Evolutionary conservation across 2,888 invertebrate species (phyloP).

Genomic region (Hyppa rectilinea): DNA sequence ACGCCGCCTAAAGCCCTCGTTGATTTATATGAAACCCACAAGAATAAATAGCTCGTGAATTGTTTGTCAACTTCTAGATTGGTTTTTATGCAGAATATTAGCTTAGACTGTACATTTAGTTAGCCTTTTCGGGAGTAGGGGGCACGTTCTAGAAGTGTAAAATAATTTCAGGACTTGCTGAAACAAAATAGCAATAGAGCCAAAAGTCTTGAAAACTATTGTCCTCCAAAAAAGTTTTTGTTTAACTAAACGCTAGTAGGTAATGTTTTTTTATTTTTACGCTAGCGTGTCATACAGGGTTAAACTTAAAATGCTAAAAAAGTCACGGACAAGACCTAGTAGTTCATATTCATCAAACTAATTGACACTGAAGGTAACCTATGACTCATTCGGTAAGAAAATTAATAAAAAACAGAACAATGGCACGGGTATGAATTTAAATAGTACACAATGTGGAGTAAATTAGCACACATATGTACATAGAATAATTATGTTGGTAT

Average conservation of each 20-base stretch:
- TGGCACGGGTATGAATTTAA: slow-evolving; percentile 44
- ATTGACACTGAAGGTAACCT: slow-evolving; percentile 33
- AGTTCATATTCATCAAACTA: not conserved
- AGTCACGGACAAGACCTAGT: not conserved
- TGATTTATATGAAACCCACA: not conserved
- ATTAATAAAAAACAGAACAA: slow-evolving; percentile 48
- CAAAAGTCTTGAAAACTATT: no score
- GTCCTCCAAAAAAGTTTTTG: not conserved
- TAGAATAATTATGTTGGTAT: slow-evolving; percentile 4
- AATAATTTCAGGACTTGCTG: not conserved
- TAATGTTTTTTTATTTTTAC: no score
- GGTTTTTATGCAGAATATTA: not conserved
- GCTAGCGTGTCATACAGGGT: not conserved
- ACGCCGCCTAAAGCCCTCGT: not conserved
- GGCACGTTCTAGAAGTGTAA: not conserved
- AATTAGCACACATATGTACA: slow-evolving; percentile 41
- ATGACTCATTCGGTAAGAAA: slow-evolving; percentile 31
- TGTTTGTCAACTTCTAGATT: not conserved
- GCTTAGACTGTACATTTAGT: not conserved
- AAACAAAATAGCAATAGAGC: not conserved
- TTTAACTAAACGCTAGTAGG: no score
- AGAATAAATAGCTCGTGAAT: not conserved
- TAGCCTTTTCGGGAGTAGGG: not conserved
- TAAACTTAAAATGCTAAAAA: not conserved
- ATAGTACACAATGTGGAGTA: slow-evolving; percentile 53